Conservation (phyloP, 2,113 vertebrate genomes). For the Coracopsis vasa region DNA sequence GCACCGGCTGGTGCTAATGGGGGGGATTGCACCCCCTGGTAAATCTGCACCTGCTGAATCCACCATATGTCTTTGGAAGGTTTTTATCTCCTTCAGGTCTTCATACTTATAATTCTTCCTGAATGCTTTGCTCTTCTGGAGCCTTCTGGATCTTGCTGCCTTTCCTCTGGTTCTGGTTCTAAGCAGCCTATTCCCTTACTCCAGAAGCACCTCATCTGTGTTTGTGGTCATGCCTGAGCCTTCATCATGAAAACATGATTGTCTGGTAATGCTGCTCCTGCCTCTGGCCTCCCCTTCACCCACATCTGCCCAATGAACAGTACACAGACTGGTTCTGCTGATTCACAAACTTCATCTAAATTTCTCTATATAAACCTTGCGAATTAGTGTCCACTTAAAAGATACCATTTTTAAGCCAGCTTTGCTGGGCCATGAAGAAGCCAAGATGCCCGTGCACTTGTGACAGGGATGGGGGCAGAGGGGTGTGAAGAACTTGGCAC, state of each 20-base stretch:
- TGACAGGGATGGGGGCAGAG: too few relatives aligned
- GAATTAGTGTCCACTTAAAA: fast-evolving
- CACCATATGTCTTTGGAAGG: background rate
- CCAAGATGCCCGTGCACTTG: fast-evolving
- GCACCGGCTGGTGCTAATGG: background rate
- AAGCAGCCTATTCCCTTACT: background rate
- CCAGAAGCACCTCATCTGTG: background rate
- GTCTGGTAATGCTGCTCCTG: background rate
- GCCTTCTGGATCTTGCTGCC: background rate
- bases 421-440: fast-evolving
- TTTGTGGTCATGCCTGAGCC: background rate
- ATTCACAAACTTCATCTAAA: background rate
- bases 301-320: background rate
- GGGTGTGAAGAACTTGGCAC: fast-evolving
- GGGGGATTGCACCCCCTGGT: background rate
- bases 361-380: fast-evolving
- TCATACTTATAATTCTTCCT: background rate
- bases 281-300: background rate
- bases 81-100: background rate
- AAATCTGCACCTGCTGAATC: background rate
- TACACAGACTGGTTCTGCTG: background rate
- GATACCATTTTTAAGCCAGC: background rate
- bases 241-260: fast-evolving
- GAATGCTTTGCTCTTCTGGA: background rate
- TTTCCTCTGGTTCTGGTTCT: background rate